These are phyloP conservation scores for Gila robusta DNA, from an alignment of 2,797 vertebrate species.

Conservation along the genomic window DNA sequence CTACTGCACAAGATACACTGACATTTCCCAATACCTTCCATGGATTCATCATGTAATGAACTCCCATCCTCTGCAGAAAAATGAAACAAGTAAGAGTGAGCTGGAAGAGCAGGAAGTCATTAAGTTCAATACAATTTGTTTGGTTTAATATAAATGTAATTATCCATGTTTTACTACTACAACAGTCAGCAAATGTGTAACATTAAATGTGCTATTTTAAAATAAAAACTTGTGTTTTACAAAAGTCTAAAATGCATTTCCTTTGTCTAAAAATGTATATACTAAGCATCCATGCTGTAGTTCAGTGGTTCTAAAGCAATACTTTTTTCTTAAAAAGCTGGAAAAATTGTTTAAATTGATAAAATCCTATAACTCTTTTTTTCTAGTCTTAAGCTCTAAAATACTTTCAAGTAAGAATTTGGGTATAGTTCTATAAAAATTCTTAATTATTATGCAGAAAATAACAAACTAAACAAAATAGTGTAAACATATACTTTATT, in stretches of 20 bases:
- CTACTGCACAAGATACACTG: constrained; percentile 59
- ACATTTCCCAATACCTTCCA: constrained; percentile 59
- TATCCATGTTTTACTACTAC: background rate
- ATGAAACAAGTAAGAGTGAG: background rate
- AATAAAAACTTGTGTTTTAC: background rate
- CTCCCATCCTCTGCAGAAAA: background rate
- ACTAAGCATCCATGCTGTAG: background rate
- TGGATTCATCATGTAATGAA: constrained; percentile 69
- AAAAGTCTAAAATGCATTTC: background rate
- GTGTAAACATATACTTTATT: no score
- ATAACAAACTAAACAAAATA: no score
- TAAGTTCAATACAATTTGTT: background rate
- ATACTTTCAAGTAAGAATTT: no score
- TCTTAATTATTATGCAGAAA: no score
- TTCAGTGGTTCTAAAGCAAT: background rate
- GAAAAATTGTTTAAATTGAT: no score
- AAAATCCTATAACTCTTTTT: no score
- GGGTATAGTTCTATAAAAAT: no score
- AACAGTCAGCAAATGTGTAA: background rate
- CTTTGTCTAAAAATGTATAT: background rate
- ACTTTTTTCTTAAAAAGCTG: no score
- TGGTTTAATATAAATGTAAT: background rate
- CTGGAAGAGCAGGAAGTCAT: background rate
- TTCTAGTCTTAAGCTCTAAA: no score
- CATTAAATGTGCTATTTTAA: background rate